phyloP scores from a whole-genome alignment of 2,888 invertebrate genomes.

The Amphiduros pacificus region DNA sequence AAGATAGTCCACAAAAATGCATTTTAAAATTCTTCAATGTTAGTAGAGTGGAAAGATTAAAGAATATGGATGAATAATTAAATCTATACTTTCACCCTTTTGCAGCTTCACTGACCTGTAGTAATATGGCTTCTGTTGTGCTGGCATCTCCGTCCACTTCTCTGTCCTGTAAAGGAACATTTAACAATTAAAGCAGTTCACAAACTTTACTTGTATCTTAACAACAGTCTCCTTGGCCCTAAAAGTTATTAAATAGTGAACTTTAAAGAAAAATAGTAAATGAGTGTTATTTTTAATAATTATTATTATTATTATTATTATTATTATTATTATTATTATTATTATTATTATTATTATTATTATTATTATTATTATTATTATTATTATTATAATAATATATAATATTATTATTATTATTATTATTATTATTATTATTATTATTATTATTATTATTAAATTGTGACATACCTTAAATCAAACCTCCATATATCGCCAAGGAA shows the following conservation, averaged over 20 bases:
- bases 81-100: neutral
- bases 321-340: too few relatives aligned
- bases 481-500: conserved; percentile 36
- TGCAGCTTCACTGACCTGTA: conserved; percentile 10
- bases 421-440: neutral
- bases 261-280: neutral
- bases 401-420: too few relatives aligned
- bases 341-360: too few relatives aligned
- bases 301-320: too few relatives aligned
- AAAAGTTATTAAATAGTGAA: neutral
- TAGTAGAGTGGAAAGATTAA: too few relatives aligned
- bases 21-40: too few relatives aligned
- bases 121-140: conserved; percentile 16
- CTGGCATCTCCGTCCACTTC: conserved; percentile 29
- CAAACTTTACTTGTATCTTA: neutral
- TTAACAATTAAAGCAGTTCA: neutral
- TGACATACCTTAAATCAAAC: conserved; percentile 21
- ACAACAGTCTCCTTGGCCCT: too few relatives aligned
- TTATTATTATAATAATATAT: too few relatives aligned
- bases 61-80: neutral
- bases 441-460: neutral
- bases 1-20: too few relatives aligned
- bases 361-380: too few relatives aligned
- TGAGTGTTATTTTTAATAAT: neutral
- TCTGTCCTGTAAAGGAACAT: conserved; percentile 22